Evolutionary conservation across 64 coral and sea anemone species (phyloP), one percentile per base, ranked within the genome.

Genomic region (Actinia tenebrosa): DNA sequence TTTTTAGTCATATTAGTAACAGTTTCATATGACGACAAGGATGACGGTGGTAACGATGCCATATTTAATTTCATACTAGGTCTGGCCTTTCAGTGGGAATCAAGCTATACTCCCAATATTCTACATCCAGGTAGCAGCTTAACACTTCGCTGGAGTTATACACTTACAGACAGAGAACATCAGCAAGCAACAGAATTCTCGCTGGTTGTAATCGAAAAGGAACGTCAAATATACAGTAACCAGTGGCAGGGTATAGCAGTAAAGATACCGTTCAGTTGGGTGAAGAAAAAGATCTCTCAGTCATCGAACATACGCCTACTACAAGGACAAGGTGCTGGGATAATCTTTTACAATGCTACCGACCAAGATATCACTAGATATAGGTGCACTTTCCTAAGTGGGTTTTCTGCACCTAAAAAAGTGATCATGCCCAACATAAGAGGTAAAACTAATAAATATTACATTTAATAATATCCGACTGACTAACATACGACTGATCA

Each of bases 321-420:
- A 22, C 62, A 22, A 64, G 62, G 19, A 4, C 3, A 64, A 5
- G 62, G 62, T 64, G 62, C 59, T 64, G 20, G 69, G 16, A n/a
- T 80, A 71, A 43, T 42, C 8, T 11, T 86, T 18, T 37, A 25
- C 83, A 61, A 64, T 64, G 62, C 5, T 3, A 64, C 62, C 17
- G 56, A 80, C 45, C 52, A 77, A 22, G 83, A 45, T 27, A 58
- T 26, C 27, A 91, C 89, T 63, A 82, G 89, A 43, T 91, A 78
- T 71, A 66, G 89, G 15, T 91, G 89, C 25, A 80, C 83, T 3
- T 81, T 91, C 61, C 18, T 91, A 4, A 91, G 89, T 59, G 84
- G 82, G 0, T 86, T 91, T 91, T 25, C 89, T 44, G 89, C 89
- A 15, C 55, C 89, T 2, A 86, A 62, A 23, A 56, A 83, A 20